These are phyloP conservation scores for Glaucidium brasilianum DNA, from an alignment of 2,113 vertebrate species.

Conservation along the genomic window DNA sequence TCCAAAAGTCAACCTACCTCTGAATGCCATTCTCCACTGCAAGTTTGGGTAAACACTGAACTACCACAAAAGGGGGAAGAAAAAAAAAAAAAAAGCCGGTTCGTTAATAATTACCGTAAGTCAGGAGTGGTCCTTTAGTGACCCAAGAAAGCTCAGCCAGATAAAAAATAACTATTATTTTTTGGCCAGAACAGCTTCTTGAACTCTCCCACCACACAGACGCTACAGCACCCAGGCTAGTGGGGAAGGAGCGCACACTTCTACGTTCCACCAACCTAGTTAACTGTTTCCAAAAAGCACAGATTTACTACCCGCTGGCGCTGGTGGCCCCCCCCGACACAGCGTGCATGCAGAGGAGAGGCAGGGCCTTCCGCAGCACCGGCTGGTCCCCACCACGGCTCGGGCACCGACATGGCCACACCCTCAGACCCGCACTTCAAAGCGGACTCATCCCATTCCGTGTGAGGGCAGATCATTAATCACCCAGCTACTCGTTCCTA, in stretches of 20 bases:
- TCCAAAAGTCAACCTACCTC: not conserved
- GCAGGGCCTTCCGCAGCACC: not conserved
- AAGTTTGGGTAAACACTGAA: not conserved
- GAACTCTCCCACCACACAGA: not conserved
- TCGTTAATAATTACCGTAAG: not conserved
- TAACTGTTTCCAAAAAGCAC: not conserved
- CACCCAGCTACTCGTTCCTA: not conserved
- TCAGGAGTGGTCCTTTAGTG: not conserved
- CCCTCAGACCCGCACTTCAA: not conserved
- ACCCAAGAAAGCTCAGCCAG: not conserved
- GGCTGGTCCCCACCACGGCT: not conserved
- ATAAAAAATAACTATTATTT: not conserved
- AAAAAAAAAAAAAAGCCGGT: not conserved
- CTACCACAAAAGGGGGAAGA: not conserved
- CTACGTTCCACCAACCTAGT: not conserved
- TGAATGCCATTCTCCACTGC: not conserved
- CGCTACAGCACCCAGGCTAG: not conserved
- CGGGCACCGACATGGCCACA: not conserved
- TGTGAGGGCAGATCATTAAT: not conserved
- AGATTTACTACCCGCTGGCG: not conserved
- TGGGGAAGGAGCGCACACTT: not conserved
- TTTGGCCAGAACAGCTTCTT: not conserved
- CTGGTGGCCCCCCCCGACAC: not conserved
- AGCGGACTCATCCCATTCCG: not conserved
- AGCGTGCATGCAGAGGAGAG: accelerated